Conservation (phyloP, 1,140 invertebrate genomes). For the Diabrotica virgifera region DNA sequence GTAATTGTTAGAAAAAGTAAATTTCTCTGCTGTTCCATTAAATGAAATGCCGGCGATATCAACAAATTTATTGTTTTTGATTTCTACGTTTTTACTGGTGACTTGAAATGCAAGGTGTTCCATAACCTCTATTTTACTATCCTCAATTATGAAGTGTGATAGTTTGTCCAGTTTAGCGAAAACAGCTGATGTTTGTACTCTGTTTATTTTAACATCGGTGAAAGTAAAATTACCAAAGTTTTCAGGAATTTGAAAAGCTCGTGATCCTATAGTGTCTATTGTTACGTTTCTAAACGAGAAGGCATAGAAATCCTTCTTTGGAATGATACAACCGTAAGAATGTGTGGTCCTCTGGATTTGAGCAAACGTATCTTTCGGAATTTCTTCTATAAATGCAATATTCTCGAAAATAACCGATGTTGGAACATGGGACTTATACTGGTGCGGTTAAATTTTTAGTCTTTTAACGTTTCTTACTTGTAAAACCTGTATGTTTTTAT, state of each 20-base stretch:
- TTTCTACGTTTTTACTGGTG: constrained; percentile 4
- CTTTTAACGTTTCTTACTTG: constrained; percentile 19
- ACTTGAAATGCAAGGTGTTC: constrained; percentile 47
- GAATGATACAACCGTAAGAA: constrained; percentile 28
- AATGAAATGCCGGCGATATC: constrained; percentile 46
- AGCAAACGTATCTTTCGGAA: constrained; percentile 50
- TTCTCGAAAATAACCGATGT: constrained; percentile 51
- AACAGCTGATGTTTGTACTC: constrained; percentile 48
- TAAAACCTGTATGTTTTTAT: constrained; percentile 24
- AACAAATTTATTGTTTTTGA: constrained; percentile 41
- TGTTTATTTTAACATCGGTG: constrained; percentile 50
- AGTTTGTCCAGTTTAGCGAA: constrained; percentile 44
- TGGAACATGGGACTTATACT: constrained; percentile 31
- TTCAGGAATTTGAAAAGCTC: constrained; percentile 50
- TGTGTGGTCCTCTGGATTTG: constrained; percentile 18
- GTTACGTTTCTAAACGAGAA: constrained; percentile 50
- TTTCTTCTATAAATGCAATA: constrained; percentile 47
- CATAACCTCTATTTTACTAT: constrained; percentile 47
- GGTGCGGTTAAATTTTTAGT: constrained; percentile 37
- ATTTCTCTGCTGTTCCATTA: constrained; percentile 49
- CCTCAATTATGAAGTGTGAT: constrained; percentile 42
- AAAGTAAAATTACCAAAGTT: constrained; percentile 50
- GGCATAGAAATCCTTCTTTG: constrained; percentile 43
- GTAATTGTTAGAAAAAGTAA: constrained; percentile 47
- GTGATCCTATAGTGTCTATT: constrained; percentile 50